Evolutionary conservation across 2,888 invertebrate genomes (phyloP).

Genomic region (Thereva nobilitata): DNA sequence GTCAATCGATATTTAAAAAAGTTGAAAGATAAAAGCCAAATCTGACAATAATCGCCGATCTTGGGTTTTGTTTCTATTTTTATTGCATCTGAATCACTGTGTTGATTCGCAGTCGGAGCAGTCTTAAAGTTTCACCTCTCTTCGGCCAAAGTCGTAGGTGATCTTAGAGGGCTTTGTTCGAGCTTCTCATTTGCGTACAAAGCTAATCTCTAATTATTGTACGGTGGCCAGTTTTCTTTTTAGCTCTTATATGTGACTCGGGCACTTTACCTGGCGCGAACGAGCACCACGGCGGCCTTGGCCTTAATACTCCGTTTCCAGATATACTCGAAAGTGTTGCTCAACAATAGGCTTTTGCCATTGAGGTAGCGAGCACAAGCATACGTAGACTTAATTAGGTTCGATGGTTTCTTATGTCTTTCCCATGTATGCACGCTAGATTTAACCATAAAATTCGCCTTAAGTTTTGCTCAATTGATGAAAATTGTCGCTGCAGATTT

Average conservation of each 20-base stretch:
- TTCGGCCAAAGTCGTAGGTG: too few relatives aligned
- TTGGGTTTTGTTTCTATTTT: too few relatives aligned
- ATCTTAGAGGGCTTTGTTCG: too few relatives aligned
- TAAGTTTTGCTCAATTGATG: too few relatives aligned
- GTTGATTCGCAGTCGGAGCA: too few relatives aligned
- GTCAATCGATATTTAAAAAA: slow-evolving; percentile 37
- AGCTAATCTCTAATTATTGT: slow-evolving; percentile 16
- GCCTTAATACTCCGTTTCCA: slow-evolving; percentile 30
- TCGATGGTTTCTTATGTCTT: slow-evolving; percentile 13
- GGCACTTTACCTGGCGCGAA: background rate
- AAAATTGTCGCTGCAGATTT: too few relatives aligned
- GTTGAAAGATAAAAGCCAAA: slow-evolving; percentile 22
- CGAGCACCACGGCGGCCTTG: slow-evolving; percentile 24
- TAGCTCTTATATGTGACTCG: background rate
- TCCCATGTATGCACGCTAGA: background rate
- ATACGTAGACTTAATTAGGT: slow-evolving; percentile 15
- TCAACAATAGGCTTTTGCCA: slow-evolving; percentile 33
- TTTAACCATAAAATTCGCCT: too few relatives aligned
- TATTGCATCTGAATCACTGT: too few relatives aligned
- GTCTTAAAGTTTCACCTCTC: too few relatives aligned
- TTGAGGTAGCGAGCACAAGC: slow-evolving; percentile 23
- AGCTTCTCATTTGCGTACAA: slow-evolving; percentile 18
- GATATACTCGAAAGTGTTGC: slow-evolving; percentile 22
- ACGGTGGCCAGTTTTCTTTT: background rate
- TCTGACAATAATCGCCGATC: background rate